Conservation (phyloP, 2,113 vertebrate genomes). For the Lucifuga dentata region DNA sequence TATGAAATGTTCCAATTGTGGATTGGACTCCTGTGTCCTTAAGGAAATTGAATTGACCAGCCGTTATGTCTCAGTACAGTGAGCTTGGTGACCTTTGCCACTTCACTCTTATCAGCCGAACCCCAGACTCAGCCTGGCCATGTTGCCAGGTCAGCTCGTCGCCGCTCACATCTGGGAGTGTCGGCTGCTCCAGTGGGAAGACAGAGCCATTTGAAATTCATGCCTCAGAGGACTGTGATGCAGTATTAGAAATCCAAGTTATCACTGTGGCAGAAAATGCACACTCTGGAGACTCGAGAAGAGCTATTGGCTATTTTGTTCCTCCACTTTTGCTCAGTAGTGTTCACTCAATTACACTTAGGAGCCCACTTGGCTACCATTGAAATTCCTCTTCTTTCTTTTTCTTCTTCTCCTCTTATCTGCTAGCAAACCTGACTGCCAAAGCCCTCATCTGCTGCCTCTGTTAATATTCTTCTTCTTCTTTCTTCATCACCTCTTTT, state of each 20-base stretch:
- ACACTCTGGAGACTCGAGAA: slow-evolving; percentile 18
- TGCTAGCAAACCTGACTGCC: slow-evolving; percentile 20
- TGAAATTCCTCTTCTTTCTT: slow-evolving; percentile 32
- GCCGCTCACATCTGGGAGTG: slow-evolving; percentile 48
- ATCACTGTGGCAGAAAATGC: slow-evolving; percentile 34
- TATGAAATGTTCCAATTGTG: slow-evolving; percentile 76
- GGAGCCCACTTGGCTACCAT: slow-evolving; percentile 25
- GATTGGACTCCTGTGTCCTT: slow-evolving; percentile 68
- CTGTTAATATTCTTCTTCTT: slow-evolving; percentile 15
- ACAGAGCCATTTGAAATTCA: slow-evolving; percentile 54
- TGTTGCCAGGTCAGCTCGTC: slow-evolving; percentile 38
- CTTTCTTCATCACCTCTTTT: slow-evolving; percentile 25
- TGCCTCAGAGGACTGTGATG: slow-evolving; percentile 51
- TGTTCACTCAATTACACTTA: slow-evolving; percentile 47
- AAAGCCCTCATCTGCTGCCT: slow-evolving; percentile 13
- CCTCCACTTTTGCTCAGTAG: slow-evolving; percentile 36
- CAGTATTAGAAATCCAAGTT: slow-evolving; percentile 49
- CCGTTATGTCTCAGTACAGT: slow-evolving; percentile 65
- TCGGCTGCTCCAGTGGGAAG: slow-evolving; percentile 24
- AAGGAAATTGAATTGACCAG: slow-evolving; percentile 77
- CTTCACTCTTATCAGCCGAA: slow-evolving; percentile 71
- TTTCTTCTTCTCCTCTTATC: slow-evolving; percentile 18
- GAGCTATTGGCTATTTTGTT: slow-evolving; percentile 43
- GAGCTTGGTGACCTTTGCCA: slow-evolving; percentile 66
- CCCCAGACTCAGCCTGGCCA: slow-evolving; percentile 51